phyloP scores from a whole-genome alignment of 2,888 invertebrate genomes.

The Panzeria rudis region DNA sequence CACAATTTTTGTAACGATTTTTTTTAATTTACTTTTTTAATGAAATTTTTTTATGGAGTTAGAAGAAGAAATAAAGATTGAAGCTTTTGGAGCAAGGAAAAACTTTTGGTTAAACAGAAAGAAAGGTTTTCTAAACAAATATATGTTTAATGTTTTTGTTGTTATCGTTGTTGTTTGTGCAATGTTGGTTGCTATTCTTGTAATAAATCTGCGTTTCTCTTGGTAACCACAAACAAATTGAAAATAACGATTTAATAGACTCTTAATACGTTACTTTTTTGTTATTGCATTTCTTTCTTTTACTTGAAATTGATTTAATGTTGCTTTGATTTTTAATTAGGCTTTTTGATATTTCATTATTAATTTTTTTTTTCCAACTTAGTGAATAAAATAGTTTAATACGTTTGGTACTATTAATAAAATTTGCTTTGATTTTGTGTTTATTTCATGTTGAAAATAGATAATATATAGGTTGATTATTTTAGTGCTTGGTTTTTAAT shows the following conservation, averaged over 20 bases:
- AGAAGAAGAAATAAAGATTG: neutral
- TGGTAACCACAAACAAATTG: constrained; percentile 57
- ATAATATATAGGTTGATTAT: neutral
- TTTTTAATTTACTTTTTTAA: neutral
- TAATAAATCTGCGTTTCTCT: constrained; percentile 47
- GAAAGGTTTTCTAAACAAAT: neutral
- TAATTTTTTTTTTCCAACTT: neutral
- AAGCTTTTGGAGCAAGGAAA: neutral
- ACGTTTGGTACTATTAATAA: constrained; percentile 8
- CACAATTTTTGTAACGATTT: constrained; percentile 13
- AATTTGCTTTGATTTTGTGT: constrained; percentile 6
- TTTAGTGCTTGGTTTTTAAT: neutral
- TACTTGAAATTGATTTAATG: constrained; percentile 11
- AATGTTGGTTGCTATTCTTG: constrained; percentile 14
- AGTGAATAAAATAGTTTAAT: neutral
- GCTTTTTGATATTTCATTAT: neutral
- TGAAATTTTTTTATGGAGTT: neutral
- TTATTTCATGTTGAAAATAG: neutral
- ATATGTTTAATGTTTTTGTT: neutral
- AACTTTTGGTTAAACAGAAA: neutral
- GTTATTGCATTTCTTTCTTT: constrained; percentile 10
- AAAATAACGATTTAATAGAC: constrained; percentile 56
- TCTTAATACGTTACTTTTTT: constrained; percentile 8
- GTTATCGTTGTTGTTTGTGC: neutral
- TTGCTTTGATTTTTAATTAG: neutral